Evolutionary conservation across 2,113 vertebrate species (phyloP).

Genomic region (Melanotaenia duboulayi): DNA sequence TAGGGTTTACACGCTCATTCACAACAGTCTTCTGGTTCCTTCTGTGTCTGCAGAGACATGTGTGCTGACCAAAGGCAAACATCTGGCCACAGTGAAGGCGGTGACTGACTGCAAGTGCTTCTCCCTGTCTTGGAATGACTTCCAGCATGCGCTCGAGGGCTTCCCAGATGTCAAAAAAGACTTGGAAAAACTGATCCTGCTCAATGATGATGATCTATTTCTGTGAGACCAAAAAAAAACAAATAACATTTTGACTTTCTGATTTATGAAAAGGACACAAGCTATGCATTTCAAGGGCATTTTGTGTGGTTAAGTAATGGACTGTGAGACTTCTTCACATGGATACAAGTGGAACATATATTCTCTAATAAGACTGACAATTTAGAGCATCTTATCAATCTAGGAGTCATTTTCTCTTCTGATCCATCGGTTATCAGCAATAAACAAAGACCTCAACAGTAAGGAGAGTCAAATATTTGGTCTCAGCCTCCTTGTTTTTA

Average conservation of each 20-base stretch:
- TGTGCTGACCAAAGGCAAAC: conserved; percentile 75
- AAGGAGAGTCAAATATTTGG: conserved; percentile 8
- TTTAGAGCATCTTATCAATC: conserved; percentile 7
- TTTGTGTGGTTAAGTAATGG: background rate
- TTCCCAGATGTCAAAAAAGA: conserved; percentile 74
- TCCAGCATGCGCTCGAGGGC: conserved; percentile 62
- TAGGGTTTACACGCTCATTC: conserved; percentile 59
- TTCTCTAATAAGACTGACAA: conserved; percentile 14
- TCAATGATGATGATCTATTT: conserved; percentile 45
- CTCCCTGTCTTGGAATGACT: conserved; percentile 72
- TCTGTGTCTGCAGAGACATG: conserved; percentile 63
- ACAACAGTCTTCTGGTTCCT: conserved; percentile 39
- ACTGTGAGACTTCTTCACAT: background rate
- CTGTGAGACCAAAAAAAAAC: conserved; percentile 40
- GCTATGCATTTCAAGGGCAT: conserved; percentile 14
- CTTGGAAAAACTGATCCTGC: conserved; percentile 56
- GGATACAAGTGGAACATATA: background rate
- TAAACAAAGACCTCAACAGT: conserved; percentile 34
- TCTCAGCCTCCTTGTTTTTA: background rate
- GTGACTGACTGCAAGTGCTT: conserved; percentile 75
- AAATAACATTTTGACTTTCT: background rate
- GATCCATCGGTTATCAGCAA: conserved; percentile 31
- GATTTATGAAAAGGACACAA: background rate
- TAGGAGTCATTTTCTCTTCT: conserved; percentile 24
- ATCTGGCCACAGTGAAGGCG: conserved; percentile 70